phyloP scores from a whole-genome alignment of 30 jellyfish, hydroid and myxozoan species.

The Aurelia sp. region DNA sequence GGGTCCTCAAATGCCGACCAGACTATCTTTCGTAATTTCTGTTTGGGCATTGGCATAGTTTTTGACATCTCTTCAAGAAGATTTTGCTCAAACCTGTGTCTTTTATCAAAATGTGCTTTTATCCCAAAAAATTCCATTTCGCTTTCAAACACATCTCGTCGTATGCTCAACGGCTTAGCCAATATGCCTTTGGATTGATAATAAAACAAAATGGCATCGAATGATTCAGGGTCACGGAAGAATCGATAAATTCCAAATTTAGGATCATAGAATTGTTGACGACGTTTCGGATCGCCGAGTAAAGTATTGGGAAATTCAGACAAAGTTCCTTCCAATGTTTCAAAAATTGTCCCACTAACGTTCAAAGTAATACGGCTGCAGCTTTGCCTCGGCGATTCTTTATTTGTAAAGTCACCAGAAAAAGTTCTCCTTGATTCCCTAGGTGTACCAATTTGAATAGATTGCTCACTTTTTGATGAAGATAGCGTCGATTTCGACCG shows the following conservation, averaged over 20 bases:
- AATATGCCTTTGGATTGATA: constrained; percentile 89
- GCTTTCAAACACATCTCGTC: constrained; percentile 54
- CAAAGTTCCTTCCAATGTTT: constrained; percentile 81
- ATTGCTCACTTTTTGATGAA: too few species aligned
- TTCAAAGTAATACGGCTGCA: too few species aligned
- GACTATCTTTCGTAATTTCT: constrained; percentile 20
- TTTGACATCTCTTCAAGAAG: constrained; percentile 1
- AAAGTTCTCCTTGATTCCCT: too few species aligned
- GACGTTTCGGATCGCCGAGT: constrained; percentile 67
- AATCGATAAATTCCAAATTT: constrained; percentile 36
- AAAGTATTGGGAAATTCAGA: constrained; percentile 78
- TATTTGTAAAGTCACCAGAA: too few species aligned
- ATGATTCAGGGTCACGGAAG: constrained; percentile 72
- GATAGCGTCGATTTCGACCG: too few species aligned
- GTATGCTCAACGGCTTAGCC: constrained; percentile 68
- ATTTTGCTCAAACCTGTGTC: constrained; percentile 73
- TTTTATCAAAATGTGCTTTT: constrained; percentile 57
- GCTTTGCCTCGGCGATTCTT: too few species aligned
- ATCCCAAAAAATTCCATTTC: constrained; percentile 82
- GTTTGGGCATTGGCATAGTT: constrained; percentile 47
- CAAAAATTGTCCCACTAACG: neutral
- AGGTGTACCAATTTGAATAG: too few species aligned
- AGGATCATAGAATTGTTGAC: constrained; percentile 67
- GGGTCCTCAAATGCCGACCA: constrained; percentile 67
- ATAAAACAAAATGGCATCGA: constrained; percentile 87